A percentile compares a stretch with the other conserved stretches of the same genome.
These are phyloP conservation scores for Callinectes sapidus DNA, from an alignment of 2,888 invertebrate species.

Conservation along the genomic window DNA sequence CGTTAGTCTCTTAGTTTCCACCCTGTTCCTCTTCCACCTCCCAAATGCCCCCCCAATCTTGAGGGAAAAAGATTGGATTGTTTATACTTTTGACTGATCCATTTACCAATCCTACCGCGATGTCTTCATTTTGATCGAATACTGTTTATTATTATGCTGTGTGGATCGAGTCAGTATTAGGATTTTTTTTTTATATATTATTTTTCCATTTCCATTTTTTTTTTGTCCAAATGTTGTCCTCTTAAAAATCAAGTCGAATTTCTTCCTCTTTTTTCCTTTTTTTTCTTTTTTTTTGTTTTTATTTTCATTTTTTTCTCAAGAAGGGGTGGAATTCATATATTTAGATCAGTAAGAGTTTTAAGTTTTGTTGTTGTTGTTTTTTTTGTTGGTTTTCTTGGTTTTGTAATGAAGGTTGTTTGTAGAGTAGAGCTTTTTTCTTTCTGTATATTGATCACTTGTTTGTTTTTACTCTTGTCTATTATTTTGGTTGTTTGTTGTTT, in stretches of 20 bases:
- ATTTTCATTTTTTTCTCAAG: conserved; percentile 3
- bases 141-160: not conserved
- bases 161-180: not conserved
- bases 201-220: not conserved
- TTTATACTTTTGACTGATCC: not conserved
- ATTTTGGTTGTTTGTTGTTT: not conserved
- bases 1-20: no score
- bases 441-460: not conserved
- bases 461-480: not conserved
- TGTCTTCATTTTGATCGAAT: conserved; percentile 22
- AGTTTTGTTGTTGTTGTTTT: not conserved
- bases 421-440: not conserved
- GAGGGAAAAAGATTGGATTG: conserved; percentile 26
- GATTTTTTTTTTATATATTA: not conserved
- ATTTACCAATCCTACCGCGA: conserved; percentile 22
- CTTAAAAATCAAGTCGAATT: not conserved
- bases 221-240: not conserved
- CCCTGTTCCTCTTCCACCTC: not conserved
- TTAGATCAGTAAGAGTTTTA: not conserved
- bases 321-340: conserved; percentile 7
- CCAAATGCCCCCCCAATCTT: not conserved
- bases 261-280: not conserved
- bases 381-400: not conserved
- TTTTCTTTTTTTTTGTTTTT: not conserved
- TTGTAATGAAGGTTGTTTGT: not conserved